Percentiles rank a stretch among this genome's conserved stretches.
phyloP scores from a whole-genome alignment of 2,888 invertebrate genomes.

The Tolmerus cingulatus region DNA sequence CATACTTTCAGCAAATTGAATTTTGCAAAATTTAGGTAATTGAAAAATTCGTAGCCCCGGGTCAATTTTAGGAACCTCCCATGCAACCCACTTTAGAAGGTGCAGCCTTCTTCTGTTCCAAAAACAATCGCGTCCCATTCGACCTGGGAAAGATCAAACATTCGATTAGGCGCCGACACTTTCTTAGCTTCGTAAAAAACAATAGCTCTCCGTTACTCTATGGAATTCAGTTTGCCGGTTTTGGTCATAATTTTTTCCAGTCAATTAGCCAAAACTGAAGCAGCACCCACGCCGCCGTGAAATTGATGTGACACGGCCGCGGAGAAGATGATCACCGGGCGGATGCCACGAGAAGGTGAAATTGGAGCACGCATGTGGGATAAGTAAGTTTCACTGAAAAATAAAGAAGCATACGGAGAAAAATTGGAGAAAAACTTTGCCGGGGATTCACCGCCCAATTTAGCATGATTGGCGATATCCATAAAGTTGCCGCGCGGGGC shows the following conservation, averaged over 20 bases:
- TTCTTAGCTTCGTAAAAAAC: background rate
- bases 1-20: background rate
- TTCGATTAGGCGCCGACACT: background rate
- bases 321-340: background rate
- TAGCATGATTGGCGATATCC: background rate
- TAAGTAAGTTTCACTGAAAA: background rate
- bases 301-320: background rate
- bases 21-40: background rate
- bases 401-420: background rate
- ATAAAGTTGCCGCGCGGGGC: background rate
- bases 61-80: background rate
- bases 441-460: background rate
- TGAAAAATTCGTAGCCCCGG: background rate
- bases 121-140: background rate
- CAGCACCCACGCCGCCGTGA: background rate
- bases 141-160: background rate
- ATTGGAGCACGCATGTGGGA: constrained; percentile 2
- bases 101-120: background rate
- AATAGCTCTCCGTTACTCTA: background rate
- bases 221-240: background rate
- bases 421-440: background rate
- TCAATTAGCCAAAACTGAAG: background rate
- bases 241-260: constrained; percentile 1
- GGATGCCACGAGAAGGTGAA: background rate
- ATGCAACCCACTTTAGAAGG: background rate